Evolutionary conservation across 1,140 invertebrate species (phyloP).

Genomic region (Monomorium pharaonis): DNA sequence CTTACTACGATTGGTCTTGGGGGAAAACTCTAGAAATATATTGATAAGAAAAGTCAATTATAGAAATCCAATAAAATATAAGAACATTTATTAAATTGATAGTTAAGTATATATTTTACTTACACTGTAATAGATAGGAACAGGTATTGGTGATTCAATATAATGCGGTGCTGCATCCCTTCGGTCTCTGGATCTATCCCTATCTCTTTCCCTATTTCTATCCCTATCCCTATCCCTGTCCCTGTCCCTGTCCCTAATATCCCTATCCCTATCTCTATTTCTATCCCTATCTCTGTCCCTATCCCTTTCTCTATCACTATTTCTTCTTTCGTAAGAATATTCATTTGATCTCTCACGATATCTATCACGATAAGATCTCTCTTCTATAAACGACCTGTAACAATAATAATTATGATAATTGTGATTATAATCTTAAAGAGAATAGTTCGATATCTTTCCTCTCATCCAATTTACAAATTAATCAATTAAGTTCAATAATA

Average conservation of each 20-base stretch:
- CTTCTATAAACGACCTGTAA: conserved; percentile 23
- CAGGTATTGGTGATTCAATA: conserved; percentile 63
- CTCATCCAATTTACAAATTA: neutral
- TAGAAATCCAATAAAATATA: neutral
- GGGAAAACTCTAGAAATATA: conserved; percentile 57
- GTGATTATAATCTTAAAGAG: neutral
- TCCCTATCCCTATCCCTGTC: neutral
- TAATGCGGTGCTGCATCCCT: conserved; percentile 53
- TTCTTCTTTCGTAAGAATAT: conserved; percentile 53
- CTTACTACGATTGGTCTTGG: conserved; percentile 70
- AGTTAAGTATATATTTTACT: conserved; percentile 18
- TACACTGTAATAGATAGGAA: conserved; percentile 72
- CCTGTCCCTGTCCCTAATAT: neutral
- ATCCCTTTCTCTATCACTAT: neutral
- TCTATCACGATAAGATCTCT: conserved; percentile 44
- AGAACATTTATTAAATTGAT: neutral
- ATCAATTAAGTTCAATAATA: neutral
- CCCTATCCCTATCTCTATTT: neutral
- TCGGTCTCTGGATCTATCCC: conserved; percentile 56
- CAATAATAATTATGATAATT: neutral
- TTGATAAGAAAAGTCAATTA: conserved; percentile 20
- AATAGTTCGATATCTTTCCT: neutral
- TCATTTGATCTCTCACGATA: conserved; percentile 53
- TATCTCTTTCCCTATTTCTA: conserved; percentile 19
- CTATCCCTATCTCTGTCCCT: neutral